Conservation (phyloP, 1,140 invertebrate species). For the Teleopsis dalmanni region DNA sequence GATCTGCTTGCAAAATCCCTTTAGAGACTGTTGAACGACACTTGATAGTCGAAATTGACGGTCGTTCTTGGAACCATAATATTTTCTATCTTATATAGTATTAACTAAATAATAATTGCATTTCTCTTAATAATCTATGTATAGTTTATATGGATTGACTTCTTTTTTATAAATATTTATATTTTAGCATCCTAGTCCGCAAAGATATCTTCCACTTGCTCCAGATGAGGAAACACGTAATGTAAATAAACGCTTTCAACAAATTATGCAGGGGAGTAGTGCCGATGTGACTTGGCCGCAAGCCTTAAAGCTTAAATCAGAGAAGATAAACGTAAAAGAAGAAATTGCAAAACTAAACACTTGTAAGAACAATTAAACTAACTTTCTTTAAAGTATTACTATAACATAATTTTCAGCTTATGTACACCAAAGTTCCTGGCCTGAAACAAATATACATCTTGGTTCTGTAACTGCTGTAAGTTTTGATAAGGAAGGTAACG, state of each 20-base stretch:
- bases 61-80: too few relatives aligned
- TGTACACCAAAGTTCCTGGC: slow-evolving; percentile 48
- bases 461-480: slow-evolving; percentile 77
- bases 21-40: too few relatives aligned
- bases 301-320: slow-evolving; percentile 18
- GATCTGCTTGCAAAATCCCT: too few relatives aligned
- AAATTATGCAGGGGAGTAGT: slow-evolving; percentile 33
- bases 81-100: too few relatives aligned
- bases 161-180: background rate
- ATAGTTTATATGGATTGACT: too few relatives aligned
- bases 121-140: too few relatives aligned
- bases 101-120: too few relatives aligned
- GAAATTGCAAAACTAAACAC: slow-evolving; percentile 36
- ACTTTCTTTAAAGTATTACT: background rate
- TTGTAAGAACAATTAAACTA: slow-evolving; percentile 18
- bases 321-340: slow-evolving; percentile 25
- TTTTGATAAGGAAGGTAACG: slow-evolving; percentile 61
- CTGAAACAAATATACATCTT: slow-evolving; percentile 47
- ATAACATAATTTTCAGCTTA: slow-evolving; percentile 19
- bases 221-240: slow-evolving; percentile 8
- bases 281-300: slow-evolving; percentile 26
- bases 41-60: too few relatives aligned
- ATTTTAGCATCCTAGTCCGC: slow-evolving; percentile 4
- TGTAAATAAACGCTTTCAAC: slow-evolving; percentile 22
- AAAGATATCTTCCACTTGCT: slow-evolving; percentile 8